Evolutionary conservation across 2,113 vertebrate species (phyloP), one percentile per base, ranked within the genome.

Genomic region (Poeciliopsis prolifica): DNA sequence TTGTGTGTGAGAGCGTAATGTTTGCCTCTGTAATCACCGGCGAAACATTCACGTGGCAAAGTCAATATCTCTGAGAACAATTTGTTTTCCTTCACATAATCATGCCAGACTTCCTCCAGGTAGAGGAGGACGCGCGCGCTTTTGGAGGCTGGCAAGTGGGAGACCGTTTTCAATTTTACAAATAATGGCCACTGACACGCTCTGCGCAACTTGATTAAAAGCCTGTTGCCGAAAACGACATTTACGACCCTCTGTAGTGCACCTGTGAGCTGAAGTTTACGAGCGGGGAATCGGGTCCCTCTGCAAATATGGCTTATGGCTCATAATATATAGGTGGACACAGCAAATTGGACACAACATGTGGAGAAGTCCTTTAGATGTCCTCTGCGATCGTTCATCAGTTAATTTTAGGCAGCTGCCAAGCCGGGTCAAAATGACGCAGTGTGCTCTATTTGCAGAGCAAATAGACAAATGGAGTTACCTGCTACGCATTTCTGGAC

Each of bases 21-120:
- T 90, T 91, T 90, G 82, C 74, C 70, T 73, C 79, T 70, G n/a
- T 88, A 82, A 90, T 88, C 87, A 65, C 81, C 42, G 30, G 48
- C 31, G 65, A 84, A 88, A 81, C 68, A 10, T 78, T 86, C 67
- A 74, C 11, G 60, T 37, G 15, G 65, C 83, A 77, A 48, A 75
- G 89, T 90, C 88, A 91, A 92, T 78, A 88, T 68, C 33, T 33
- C 72, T 19, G 7, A 48, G 69, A 70, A 72, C 28, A 82, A 80
- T 85, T 78, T 35, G 69, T 70, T 84, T 87, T 84, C 70, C 74
- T 86, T 87, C 82, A 78, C 72, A 81, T 74, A 82, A 83, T 65
- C 76, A 37, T 60, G 33, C 15, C 8, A 29, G 77, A 78, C 66
- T 68, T 63, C 75, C 61, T 42, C 35, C 35, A 30, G 13, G 65